Evolutionary conservation across 1,140 invertebrate species (phyloP).

Genomic region (Gryon sp.): DNA sequence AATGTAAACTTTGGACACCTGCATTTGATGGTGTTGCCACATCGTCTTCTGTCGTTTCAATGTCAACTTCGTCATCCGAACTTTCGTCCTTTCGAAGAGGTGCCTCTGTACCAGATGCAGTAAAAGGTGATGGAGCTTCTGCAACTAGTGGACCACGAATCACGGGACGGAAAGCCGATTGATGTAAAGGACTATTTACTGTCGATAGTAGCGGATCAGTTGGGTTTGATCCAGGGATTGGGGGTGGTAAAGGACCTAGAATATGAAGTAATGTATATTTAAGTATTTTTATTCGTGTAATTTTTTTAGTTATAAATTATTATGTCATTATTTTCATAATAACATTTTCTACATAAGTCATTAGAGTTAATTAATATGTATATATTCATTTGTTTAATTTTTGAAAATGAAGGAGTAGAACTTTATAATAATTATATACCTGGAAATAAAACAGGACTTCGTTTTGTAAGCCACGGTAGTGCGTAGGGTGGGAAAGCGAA

Average conservation of each 20-base stretch:
- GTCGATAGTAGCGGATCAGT: constrained; percentile 70
- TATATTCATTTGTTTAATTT: background rate
- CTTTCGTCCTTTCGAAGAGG: constrained; percentile 67
- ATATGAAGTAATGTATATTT: background rate
- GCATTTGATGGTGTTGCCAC: constrained; percentile 63
- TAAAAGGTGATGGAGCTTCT: constrained; percentile 61
- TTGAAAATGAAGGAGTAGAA: background rate
- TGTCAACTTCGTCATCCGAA: constrained; percentile 77
- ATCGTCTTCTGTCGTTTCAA: constrained; percentile 76
- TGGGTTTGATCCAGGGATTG: constrained; percentile 67
- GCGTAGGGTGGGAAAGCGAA: constrained; percentile 81
- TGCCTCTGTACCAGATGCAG: constrained; percentile 54
- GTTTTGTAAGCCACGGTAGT: constrained; percentile 82
- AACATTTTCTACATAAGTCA: background rate
- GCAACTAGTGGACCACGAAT: constrained; percentile 70
- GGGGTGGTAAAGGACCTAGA: constrained; percentile 70
- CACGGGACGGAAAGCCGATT: constrained; percentile 85
- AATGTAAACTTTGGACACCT: constrained; percentile 66
- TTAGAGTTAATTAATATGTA: background rate
- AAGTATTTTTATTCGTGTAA: no score
- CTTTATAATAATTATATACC: constrained; percentile 63
- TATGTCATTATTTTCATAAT: no score
- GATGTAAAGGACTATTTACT: constrained; percentile 74
- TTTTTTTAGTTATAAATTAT: background rate
- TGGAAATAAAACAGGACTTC: constrained; percentile 80